Percentiles rank a stretch among this genome's conserved stretches.
Evolutionary conservation across 2,797 vertebrate genomes (phyloP).

Genomic region (Aselliscus stoliczkanus): DNA sequence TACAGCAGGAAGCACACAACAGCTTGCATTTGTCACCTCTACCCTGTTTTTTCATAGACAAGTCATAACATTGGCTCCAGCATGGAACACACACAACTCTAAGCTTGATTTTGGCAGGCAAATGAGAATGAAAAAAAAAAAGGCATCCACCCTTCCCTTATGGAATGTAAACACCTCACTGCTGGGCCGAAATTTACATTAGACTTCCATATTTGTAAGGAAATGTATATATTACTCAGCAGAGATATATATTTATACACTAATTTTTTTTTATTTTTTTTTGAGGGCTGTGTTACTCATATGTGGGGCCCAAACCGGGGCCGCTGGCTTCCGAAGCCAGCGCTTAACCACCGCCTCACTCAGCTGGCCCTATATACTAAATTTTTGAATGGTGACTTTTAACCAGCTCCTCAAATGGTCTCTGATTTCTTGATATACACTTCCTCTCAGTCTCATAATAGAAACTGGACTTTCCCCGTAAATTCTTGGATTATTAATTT

Average conservation of each 20-base stretch:
- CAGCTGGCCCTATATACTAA: neutral
- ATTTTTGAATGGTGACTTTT: neutral
- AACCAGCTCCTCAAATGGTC: neutral
- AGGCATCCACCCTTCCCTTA: constrained; percentile 20
- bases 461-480: neutral
- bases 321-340: no score
- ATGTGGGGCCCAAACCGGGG: no score
- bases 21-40: constrained; percentile 6
- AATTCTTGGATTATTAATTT: neutral
- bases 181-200: constrained; percentile 24
- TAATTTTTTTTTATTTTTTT: no score
- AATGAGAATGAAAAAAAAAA: constrained; percentile 28
- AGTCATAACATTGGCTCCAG: constrained; percentile 38
- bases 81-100: neutral
- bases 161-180: constrained; percentile 45
- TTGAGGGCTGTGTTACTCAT: no score
- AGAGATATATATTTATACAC: neutral
- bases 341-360: no score
- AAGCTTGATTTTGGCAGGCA: constrained; percentile 44
- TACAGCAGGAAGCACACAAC: neutral
- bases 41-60: constrained; percentile 8
- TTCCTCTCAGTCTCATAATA: neutral
- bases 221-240: constrained; percentile 5
- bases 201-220: neutral
- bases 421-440: neutral